A percentile compares a stretch with the other conserved stretches of the same genome.
Conservation (phyloP, 2,888 invertebrate species). For the Tigriopus californicus region DNA sequence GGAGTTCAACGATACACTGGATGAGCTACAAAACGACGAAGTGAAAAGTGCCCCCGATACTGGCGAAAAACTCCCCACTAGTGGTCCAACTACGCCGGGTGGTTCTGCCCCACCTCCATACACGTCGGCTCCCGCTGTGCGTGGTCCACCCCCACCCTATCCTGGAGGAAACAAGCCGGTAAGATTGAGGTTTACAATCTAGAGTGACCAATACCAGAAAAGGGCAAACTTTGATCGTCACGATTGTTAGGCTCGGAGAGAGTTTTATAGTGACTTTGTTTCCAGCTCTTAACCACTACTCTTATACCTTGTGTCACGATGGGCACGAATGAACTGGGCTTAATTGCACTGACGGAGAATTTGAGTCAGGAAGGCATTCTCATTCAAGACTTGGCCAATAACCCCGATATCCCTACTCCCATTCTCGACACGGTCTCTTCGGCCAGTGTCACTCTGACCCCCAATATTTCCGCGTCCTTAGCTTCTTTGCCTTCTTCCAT, state of each 20-base stretch:
- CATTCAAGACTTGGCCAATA: too few species aligned
- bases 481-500: too few species aligned
- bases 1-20: slow-evolving; percentile 83
- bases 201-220: not conserved
- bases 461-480: too few species aligned
- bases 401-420: too few species aligned
- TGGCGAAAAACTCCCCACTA: slow-evolving; percentile 9
- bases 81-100: slow-evolving; percentile 18
- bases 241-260: not conserved
- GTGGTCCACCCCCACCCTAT: slow-evolving; percentile 48
- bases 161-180: slow-evolving; percentile 31
- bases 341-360: too few species aligned
- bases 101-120: slow-evolving; percentile 20
- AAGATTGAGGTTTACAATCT: not conserved
- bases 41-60: too few species aligned
- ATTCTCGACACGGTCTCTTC: too few species aligned
- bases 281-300: too few species aligned
- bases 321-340: too few species aligned
- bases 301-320: too few species aligned
- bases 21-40: slow-evolving; percentile 46
- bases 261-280: not conserved
- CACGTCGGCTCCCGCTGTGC: slow-evolving; percentile 41
- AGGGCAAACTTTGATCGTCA: not conserved
- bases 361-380: too few species aligned
- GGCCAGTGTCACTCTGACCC: too few species aligned